These are phyloP conservation scores for Gobio gobio DNA, from an alignment of 2,113 vertebrate genomes.

Conservation along the genomic window DNA sequence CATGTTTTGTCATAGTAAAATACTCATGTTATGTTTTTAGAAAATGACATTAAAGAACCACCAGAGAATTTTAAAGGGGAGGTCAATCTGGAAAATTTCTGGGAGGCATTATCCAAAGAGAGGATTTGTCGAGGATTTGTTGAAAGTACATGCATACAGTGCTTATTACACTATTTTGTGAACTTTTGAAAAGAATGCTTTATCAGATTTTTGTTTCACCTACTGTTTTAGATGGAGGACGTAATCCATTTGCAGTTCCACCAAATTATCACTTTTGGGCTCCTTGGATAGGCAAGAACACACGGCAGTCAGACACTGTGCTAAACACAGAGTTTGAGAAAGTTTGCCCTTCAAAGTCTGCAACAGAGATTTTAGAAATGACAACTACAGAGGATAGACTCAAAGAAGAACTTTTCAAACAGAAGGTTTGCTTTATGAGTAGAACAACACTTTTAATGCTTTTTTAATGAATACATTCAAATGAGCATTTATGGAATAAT, in stretches of 20 bases:
- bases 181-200: neutral
- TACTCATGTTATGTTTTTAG: neutral
- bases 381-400: constrained; percentile 37
- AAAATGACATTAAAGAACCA: constrained; percentile 20
- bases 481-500: neutral
- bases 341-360: neutral
- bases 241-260: constrained; percentile 37
- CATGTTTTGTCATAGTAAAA: constrained; percentile 3
- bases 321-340: constrained; percentile 53
- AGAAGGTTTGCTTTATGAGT: constrained; percentile 26
- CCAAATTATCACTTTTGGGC: constrained; percentile 48
- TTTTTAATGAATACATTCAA: neutral
- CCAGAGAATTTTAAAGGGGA: constrained; percentile 23
- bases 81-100: constrained; percentile 28
- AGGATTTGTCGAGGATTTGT: constrained; percentile 39
- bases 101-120: constrained; percentile 35
- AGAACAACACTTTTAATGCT: neutral
- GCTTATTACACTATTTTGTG: neutral
- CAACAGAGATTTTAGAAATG: neutral
- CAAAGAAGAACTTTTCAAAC: constrained; percentile 30
- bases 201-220: neutral
- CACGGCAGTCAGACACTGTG: neutral
- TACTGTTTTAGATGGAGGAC: constrained; percentile 9
- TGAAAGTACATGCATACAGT: neutral
- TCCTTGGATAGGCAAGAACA: constrained; percentile 47